phyloP scores from a whole-genome alignment of 2,797 vertebrate genomes.

The Phataginus tricuspis region DNA sequence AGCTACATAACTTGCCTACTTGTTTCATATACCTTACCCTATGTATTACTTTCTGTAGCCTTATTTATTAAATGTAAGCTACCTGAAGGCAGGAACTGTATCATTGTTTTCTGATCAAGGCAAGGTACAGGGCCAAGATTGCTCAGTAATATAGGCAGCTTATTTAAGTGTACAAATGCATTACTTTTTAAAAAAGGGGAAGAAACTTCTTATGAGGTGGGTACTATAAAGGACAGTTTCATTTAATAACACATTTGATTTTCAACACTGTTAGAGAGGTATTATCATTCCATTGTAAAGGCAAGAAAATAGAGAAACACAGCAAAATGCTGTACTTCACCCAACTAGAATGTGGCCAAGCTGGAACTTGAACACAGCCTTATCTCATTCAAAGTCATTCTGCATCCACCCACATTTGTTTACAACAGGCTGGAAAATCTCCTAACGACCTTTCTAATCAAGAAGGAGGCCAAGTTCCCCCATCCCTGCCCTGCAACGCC shows the following conservation, averaged over 20 bases:
- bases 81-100: not conserved
- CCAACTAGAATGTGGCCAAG: not conserved
- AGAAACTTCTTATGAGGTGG: not conserved
- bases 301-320: not conserved
- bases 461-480: not conserved
- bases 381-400: not conserved
- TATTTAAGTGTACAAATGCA: not conserved
- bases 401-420: not conserved
- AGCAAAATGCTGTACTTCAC: not conserved
- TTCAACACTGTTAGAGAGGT: not conserved
- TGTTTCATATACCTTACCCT: not conserved
- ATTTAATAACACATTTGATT: not conserved
- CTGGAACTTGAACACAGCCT: not conserved
- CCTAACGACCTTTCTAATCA: not conserved
- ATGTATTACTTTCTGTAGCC: not conserved
- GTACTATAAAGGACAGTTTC: not conserved
- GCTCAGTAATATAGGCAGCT: not conserved
- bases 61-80: not conserved
- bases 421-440: not conserved
- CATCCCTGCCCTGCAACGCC: accelerated
- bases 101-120: not conserved
- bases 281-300: not conserved
- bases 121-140: not conserved
- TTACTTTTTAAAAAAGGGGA: not conserved
- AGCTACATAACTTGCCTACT: not conserved